Percentiles rank a stretch among this genome's conserved stretches.
These are phyloP conservation scores for Cisticola juncidis DNA, from an alignment of 2,113 vertebrate genomes.

Conservation along the genomic window DNA sequence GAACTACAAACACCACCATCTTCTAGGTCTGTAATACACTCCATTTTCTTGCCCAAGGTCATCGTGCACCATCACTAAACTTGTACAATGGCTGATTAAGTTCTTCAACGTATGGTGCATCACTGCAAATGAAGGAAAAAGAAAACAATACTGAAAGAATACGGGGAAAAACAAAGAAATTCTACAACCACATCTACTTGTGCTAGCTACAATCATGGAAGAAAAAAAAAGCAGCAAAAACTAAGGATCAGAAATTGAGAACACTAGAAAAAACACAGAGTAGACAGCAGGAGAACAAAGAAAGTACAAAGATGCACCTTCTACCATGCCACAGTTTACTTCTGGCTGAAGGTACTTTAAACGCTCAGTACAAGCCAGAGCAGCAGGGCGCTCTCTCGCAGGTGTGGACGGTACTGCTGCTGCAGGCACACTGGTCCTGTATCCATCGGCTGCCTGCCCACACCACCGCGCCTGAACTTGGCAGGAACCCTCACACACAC, in stretches of 20 bases:
- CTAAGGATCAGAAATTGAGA: not conserved
- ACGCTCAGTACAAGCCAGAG: not conserved
- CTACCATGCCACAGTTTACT: not conserved
- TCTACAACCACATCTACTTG: not conserved
- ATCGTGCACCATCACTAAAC: not conserved
- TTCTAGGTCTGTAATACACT: not conserved
- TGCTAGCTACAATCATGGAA: not conserved
- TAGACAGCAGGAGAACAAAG: not conserved
- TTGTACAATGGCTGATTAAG: not conserved
- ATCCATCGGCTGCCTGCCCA: not conserved
- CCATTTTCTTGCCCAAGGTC: not conserved
- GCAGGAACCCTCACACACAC: not conserved
- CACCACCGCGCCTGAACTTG: not conserved
- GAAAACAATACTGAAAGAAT: not conserved
- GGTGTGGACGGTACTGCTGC: not conserved
- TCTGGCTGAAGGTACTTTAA: not conserved
- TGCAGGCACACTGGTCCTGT: rapidly evolving
- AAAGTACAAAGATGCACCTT: not conserved
- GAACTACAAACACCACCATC: not conserved
- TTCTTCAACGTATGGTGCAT: not conserved
- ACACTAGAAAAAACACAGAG: not conserved
- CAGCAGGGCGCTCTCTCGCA: not conserved
- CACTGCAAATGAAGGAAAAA: not conserved
- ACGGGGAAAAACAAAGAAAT: rapidly evolving
- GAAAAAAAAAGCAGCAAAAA: not conserved